A percentile compares a stretch with the other conserved stretches of the same genome.
Evolutionary conservation across 2,797 vertebrate species (phyloP).

Genomic region (Lindbergichthys nudifrons): DNA sequence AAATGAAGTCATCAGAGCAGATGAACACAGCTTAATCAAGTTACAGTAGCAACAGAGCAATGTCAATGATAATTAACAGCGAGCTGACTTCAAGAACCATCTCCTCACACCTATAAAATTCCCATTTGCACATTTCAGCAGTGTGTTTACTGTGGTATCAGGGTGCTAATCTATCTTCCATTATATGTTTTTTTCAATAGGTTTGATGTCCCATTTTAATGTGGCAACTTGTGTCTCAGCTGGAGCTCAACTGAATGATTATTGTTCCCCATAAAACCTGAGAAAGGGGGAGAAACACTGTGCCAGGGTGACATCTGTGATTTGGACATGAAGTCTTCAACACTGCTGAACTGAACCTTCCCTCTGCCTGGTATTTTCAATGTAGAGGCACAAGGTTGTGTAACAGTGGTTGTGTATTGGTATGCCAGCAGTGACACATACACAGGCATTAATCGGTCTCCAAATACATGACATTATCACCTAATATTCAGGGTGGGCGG

Average conservation of each 20-base stretch:
- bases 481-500: background rate
- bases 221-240: slow-evolving; percentile 60
- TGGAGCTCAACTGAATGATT: slow-evolving; percentile 69
- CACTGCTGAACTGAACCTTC: slow-evolving; percentile 53
- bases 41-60: slow-evolving; percentile 35
- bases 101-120: slow-evolving; percentile 22
- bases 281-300: slow-evolving; percentile 72
- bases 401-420: slow-evolving; percentile 52
- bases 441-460: slow-evolving; percentile 38
- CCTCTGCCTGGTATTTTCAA: slow-evolving; percentile 35
- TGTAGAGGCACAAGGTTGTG: slow-evolving; percentile 59
- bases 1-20: slow-evolving; percentile 38
- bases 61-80: slow-evolving; percentile 27
- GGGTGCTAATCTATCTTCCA: slow-evolving; percentile 44
- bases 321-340: slow-evolving; percentile 63
- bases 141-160: slow-evolving; percentile 31
- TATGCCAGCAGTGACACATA: slow-evolving; percentile 44
- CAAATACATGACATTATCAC: slow-evolving; percentile 16
- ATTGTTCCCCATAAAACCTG: slow-evolving; percentile 75
- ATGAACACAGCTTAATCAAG: slow-evolving; percentile 6
- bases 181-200: slow-evolving; percentile 56
- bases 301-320: slow-evolving; percentile 72
- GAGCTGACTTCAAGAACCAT: background rate
- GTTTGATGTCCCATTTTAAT: slow-evolving; percentile 54
- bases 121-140: slow-evolving; percentile 42